Percentiles rank a stretch among this genome's conserved stretches.
Evolutionary conservation across 2,888 invertebrate genomes (phyloP).

Genomic region (Hydroisotoma schaefferi): DNA sequence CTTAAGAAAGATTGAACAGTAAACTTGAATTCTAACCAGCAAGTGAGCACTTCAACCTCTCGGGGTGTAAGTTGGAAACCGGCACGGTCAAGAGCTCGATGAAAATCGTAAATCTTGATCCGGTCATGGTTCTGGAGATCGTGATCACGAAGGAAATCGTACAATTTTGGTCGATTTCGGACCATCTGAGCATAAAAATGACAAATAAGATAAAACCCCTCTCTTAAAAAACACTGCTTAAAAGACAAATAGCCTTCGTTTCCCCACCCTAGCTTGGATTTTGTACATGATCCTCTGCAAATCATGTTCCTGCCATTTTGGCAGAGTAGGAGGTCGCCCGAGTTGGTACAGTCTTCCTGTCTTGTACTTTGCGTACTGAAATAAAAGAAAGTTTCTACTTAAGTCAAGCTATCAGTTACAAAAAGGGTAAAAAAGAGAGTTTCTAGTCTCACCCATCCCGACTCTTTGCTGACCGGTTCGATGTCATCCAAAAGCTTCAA

Average conservation of each 20-base stretch:
- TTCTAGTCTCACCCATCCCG: constrained; percentile 40
- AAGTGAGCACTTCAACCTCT: constrained; percentile 68
- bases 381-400: constrained; percentile 12
- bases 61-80: constrained; percentile 63
- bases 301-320: constrained; percentile 47
- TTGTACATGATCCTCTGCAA: constrained; percentile 47
- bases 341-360: constrained; percentile 44
- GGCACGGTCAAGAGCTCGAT: constrained; percentile 65
- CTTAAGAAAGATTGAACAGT: not conserved
- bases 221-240: not conserved
- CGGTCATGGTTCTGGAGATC: constrained; percentile 42
- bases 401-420: too few relatives aligned
- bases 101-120: constrained; percentile 59
- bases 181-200: constrained; percentile 38
- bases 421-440: not conserved
- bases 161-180: constrained; percentile 39
- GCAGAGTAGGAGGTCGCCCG: constrained; percentile 34
- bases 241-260: not conserved
- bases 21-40: constrained; percentile 59
- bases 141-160: constrained; percentile 42
- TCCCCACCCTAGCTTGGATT: constrained; percentile 42
- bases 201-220: not conserved
- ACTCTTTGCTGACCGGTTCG: constrained; percentile 53
- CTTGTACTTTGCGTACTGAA: constrained; percentile 39
- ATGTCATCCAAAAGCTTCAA: constrained; percentile 66